phyloP scores from a whole-genome alignment of 2,888 invertebrate genomes.

The Argyra leucocephala region DNA sequence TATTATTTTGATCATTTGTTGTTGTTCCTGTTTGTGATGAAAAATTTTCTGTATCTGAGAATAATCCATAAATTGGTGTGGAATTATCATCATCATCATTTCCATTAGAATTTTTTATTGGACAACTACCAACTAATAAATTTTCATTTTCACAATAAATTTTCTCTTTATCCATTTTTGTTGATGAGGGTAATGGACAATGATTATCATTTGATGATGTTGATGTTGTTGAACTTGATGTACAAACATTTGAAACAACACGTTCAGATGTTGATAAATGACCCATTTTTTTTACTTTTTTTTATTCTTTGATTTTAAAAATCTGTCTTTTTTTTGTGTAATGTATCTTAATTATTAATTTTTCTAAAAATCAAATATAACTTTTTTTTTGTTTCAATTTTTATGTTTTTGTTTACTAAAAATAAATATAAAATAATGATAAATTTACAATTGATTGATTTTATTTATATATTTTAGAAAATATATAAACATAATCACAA shows the following conservation, averaged over 20 bases:
- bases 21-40: not conserved
- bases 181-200: too few relatives aligned
- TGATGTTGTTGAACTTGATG: constrained; percentile 17
- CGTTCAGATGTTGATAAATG: constrained; percentile 38
- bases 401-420: too few relatives aligned
- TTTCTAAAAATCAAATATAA: too few relatives aligned
- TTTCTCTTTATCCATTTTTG: constrained; percentile 20
- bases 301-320: too few relatives aligned
- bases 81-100: not conserved
- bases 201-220: constrained; percentile 21
- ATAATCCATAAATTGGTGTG: not conserved
- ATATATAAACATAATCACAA: too few relatives aligned
- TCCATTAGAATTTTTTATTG: not conserved
- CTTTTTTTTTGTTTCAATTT: too few relatives aligned
- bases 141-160: constrained; percentile 18
- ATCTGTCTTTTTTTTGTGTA: too few relatives aligned
- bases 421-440: too few relatives aligned
- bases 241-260: constrained; percentile 30
- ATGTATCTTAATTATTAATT: too few relatives aligned
- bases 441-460: too few relatives aligned
- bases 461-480: too few relatives aligned
- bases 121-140: not conserved
- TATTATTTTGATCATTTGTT: not conserved
- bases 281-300: constrained; percentile 31
- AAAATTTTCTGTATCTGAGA: not conserved